phyloP scores from a whole-genome alignment of 2,888 invertebrate species.

The Serrognathus titanus region DNA sequence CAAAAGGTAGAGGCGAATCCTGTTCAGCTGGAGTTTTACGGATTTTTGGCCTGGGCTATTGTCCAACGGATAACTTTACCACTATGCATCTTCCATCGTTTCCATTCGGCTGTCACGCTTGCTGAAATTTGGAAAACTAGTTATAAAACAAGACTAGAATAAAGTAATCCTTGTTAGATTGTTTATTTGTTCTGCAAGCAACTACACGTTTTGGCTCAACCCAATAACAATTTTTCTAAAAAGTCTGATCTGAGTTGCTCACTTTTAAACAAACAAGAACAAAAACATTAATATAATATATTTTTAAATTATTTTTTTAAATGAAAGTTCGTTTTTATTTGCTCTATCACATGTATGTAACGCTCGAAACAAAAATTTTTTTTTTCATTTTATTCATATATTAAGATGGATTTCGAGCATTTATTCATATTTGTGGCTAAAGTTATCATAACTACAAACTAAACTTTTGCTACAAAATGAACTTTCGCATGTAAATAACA shows the following conservation, averaged over 20 bases:
- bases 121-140: constrained; percentile 96
- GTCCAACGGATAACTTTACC: constrained; percentile 91
- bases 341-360: constrained; percentile 5
- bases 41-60: constrained; percentile 88
- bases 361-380: neutral
- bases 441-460: no score
- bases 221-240: neutral
- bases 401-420: no score
- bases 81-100: constrained; percentile 93
- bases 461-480: no score
- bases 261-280: constrained; percentile 7
- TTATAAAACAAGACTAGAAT: constrained; percentile 87
- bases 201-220: no score
- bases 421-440: no score
- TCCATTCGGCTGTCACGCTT: constrained; percentile 91
- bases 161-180: constrained; percentile 42
- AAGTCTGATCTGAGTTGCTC: neutral
- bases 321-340: constrained; percentile 1
- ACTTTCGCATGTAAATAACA: constrained; percentile 23
- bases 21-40: constrained; percentile 89
- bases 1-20: constrained; percentile 92
- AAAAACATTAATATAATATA: no score
- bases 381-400: neutral
- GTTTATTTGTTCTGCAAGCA: neutral
- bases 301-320: no score